Percentiles rank a stretch among this genome's conserved stretches.
These are phyloP conservation scores for Salticus scenicus DNA, from an alignment of 2,888 invertebrate species.

Conservation along the genomic window DNA sequence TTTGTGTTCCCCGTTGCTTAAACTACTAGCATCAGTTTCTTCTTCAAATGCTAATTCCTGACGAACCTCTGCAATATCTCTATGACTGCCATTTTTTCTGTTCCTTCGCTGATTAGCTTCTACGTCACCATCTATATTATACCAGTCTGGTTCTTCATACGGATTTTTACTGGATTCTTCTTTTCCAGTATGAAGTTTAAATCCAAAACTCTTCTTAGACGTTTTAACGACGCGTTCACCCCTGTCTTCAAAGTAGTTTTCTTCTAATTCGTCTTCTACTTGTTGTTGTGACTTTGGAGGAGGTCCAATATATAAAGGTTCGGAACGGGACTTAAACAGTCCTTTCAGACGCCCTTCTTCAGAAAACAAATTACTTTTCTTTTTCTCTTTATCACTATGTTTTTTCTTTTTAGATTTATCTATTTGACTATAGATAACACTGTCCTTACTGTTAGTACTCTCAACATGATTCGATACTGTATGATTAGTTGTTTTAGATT, in stretches of 20 bases:
- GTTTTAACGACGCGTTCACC: conserved; percentile 58
- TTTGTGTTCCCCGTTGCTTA: conserved; percentile 50
- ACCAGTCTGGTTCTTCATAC: conserved; percentile 65
- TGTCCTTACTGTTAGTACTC: conserved; percentile 45
- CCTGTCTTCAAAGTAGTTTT: conserved; percentile 42
- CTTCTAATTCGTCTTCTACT: conserved; percentile 19
- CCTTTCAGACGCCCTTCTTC: conserved; percentile 39
- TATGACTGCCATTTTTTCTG: conserved; percentile 56
- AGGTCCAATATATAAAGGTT: conserved; percentile 61
- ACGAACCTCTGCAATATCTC: conserved; percentile 62
- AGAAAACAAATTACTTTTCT: conserved; percentile 39
- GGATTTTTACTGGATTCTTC: conserved; percentile 18
- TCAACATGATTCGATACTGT: conserved; percentile 29
- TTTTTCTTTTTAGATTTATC: conserved; percentile 71
- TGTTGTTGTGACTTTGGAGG: conserved; percentile 39
- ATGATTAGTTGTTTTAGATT: conserved; percentile 21
- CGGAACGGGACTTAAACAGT: conserved; percentile 56
- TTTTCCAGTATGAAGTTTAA: conserved; percentile 35
- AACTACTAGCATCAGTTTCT: conserved; percentile 57
- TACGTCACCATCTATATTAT: conserved; percentile 64
- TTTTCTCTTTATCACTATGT: conserved; percentile 41
- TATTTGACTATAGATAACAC: conserved; percentile 71
- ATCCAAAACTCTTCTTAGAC: conserved; percentile 59
- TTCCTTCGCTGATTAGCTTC: conserved; percentile 51
- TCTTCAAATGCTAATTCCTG: conserved; percentile 61